A percentile compares a stretch with the other conserved stretches of the same genome.
These are phyloP conservation scores for Sander vitreus DNA, from an alignment of 2,113 vertebrate species.

Conservation along the genomic window DNA sequence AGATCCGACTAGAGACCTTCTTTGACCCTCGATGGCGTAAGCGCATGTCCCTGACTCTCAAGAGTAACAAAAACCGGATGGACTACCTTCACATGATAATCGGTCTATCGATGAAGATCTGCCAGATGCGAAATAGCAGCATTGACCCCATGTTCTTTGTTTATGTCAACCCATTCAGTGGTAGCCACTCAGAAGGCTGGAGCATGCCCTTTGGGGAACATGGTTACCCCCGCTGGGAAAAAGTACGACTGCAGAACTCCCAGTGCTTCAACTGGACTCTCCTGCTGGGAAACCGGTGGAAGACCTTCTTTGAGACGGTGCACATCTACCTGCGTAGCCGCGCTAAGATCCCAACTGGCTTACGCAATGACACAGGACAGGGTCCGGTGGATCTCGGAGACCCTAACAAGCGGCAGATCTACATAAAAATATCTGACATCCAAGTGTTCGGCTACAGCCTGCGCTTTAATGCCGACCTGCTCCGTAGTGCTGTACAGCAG, in stretches of 20 bases:
- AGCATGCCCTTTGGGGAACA: slow-evolving; percentile 99
- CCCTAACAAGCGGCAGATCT: slow-evolving; percentile 97
- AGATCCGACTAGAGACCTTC: slow-evolving; percentile 98
- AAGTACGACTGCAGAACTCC: slow-evolving; percentile 93
- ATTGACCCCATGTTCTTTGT: slow-evolving; percentile 99
- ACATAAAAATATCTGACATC: slow-evolving; percentile 99
- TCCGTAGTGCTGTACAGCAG: slow-evolving; percentile 97
- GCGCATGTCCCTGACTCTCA: slow-evolving; percentile 98
- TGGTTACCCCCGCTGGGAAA: slow-evolving; percentile 98
- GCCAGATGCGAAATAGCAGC: slow-evolving; percentile 98
- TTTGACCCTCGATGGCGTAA: slow-evolving; percentile 99
- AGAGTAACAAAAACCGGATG: slow-evolving; percentile 99
- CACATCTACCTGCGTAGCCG: slow-evolving; percentile 99
- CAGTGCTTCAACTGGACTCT: slow-evolving; percentile 99
- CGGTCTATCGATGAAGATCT: slow-evolving; percentile 98
- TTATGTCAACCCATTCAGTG: slow-evolving; percentile 97
- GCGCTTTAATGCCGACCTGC: slow-evolving; percentile 95
- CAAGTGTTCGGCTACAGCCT: slow-evolving; percentile 99
- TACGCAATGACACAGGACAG: slow-evolving; percentile 96
- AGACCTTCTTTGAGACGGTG: slow-evolving; percentile 99
- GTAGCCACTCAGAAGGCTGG: slow-evolving; percentile 99
- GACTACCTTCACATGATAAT: slow-evolving; percentile 99
- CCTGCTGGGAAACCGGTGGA: slow-evolving; percentile 96
- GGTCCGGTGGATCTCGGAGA: slow-evolving; percentile 97
- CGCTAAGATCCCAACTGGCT: slow-evolving; percentile 92